These are phyloP conservation scores for Ceratina calcarata DNA, from an alignment of 1,140 invertebrate genomes.

Conservation along the genomic window DNA sequence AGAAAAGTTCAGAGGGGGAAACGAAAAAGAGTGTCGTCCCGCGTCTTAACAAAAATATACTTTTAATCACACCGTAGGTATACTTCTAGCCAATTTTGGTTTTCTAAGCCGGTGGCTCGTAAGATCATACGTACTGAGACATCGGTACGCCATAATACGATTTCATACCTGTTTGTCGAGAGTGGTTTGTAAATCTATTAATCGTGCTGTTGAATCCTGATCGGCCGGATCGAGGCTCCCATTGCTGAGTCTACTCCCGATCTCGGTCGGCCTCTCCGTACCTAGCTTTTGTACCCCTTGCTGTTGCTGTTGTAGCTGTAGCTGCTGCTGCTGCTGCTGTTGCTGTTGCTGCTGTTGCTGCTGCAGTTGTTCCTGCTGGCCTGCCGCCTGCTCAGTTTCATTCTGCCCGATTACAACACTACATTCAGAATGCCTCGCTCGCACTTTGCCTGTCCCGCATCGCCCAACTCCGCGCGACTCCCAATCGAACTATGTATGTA, in stretches of 20 bases:
- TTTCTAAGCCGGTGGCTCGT: neutral
- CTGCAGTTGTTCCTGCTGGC: slow-evolving; percentile 60
- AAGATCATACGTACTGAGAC: slow-evolving; percentile 34
- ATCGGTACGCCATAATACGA: slow-evolving; percentile 4
- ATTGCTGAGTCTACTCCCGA: slow-evolving; percentile 79
- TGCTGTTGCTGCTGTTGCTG: slow-evolving; percentile 59
- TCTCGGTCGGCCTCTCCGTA: slow-evolving; percentile 69
- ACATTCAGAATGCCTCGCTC: slow-evolving; percentile 76
- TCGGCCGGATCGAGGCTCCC: slow-evolving; percentile 83
- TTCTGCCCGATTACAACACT: slow-evolving; percentile 78
- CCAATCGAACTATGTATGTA: slow-evolving; percentile 62
- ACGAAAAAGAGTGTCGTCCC: neutral
- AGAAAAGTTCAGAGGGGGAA: neutral
- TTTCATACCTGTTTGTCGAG: slow-evolving; percentile 93
- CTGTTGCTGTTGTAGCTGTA: slow-evolving; percentile 46
- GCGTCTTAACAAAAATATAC: neutral
- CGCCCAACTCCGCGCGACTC: slow-evolving; percentile 61
- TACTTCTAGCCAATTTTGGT: slow-evolving; percentile 42
- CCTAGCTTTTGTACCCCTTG: slow-evolving; percentile 63
- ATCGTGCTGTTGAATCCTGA: slow-evolving; percentile 84
- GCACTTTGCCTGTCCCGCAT: slow-evolving; percentile 67
- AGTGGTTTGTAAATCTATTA: slow-evolving; percentile 92
- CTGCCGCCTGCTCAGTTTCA: slow-evolving; percentile 69
- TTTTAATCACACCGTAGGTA: neutral
- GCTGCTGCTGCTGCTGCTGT: slow-evolving; percentile 58